Base-by-base conservation (phyloP, 2,797 vertebrate genomes). In the Austrolebias charrua region DNA sequence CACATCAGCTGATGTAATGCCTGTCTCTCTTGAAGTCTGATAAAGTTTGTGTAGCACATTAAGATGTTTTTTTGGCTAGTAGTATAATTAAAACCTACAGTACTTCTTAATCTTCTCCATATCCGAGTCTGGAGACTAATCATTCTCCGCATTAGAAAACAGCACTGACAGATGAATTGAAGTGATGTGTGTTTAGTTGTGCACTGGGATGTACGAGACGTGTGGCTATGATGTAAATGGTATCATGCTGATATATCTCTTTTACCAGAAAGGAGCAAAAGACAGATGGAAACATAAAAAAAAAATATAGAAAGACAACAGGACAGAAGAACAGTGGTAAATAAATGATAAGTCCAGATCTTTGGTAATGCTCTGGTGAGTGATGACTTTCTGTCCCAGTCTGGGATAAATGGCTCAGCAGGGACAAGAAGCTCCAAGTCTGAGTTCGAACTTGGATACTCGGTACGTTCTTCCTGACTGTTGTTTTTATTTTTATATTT, bases 401-500 rank as follows among this genome's bases (percentile, higher is more conserved):
- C 63, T 65, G 69, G 59, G 51, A 86, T 79, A 72, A 76, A 90
- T 83, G 60, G 63, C 77, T 73, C 86, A 84, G 83, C 29, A 5
- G 35, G 71, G 87, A 75, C 75, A 16, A 40, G 71, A 58, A 66
- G 49, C 63, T 77, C 53, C 62, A 60, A 71, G 66, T 71, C 66
- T 1, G 24, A 69, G 67, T 76, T 59, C 66, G 75, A 75, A 70
- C 73, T 71, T 45, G 16, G 55, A 80, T 76, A 70, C 77, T 74
- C 79, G 44, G 80, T 76, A 79, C 71, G 52, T 78, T 84, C 71
- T 66, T 57, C 19, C 54, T n/a, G 60, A 24, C 24, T 24, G 70
- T 72, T 76, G 73, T 88, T 88, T 82, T 81, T 76, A 71, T 88
- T 88, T 82, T 81, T 72, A 69, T 76, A 71, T 88, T 88, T 83